phyloP scores from a whole-genome alignment of 2,113 vertebrate genomes.

The Lampris megalopsis region DNA sequence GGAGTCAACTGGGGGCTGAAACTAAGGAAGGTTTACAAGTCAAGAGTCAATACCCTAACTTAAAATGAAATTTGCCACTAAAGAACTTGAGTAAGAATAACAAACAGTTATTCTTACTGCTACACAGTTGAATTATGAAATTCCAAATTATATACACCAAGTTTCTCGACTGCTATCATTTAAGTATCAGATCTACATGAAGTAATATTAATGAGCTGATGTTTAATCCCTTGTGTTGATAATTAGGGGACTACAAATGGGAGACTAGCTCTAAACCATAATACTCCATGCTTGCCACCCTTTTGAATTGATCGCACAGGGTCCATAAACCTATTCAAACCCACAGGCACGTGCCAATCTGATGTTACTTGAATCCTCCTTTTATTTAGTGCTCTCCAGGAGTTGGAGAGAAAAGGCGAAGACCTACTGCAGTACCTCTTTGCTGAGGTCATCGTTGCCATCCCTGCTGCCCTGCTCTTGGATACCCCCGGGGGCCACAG shows the following conservation, averaged over 20 bases:
- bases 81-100: no score
- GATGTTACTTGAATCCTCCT: neutral
- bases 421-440: slow-evolving; percentile 87
- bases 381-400: neutral
- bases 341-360: neutral
- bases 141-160: neutral
- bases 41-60: no score
- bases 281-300: neutral
- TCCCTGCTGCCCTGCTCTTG: slow-evolving; percentile 82
- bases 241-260: no score
- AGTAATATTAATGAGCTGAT: no score
- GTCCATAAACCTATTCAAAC: neutral
- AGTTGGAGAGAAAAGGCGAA: slow-evolving; percentile 1
- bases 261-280: no score
- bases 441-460: slow-evolving; percentile 87
- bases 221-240: no score
- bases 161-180: no score
- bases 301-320: neutral
- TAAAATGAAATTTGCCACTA: no score
- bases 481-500: slow-evolving; percentile 89
- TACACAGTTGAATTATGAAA: neutral
- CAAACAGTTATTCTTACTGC: no score
- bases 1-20: neutral
- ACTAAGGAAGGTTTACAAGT: neutral
- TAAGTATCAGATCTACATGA: no score